Evolutionary conservation across 2,113 vertebrate genomes (phyloP).

Genomic region (Parotia lawesii): DNA sequence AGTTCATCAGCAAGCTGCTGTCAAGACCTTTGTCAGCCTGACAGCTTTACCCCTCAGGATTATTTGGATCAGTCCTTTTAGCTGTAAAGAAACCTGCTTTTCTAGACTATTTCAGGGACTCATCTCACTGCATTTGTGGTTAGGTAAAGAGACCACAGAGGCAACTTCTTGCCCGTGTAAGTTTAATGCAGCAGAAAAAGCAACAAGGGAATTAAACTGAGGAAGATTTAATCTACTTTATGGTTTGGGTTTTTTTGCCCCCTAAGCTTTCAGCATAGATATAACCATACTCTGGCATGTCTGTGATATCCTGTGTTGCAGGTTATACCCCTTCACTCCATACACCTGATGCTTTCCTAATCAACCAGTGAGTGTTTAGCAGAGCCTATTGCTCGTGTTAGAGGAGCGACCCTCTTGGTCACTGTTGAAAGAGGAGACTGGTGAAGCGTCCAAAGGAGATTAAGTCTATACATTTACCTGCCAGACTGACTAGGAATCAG

Average conservation of each 20-base stretch:
- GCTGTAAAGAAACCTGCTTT: neutral
- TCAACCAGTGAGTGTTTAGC: neutral
- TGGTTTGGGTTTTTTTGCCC: fast-evolving
- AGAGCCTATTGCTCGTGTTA: neutral
- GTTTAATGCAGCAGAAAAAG: neutral
- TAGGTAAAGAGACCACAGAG: neutral
- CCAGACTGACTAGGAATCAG: neutral
- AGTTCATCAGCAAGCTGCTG: neutral
- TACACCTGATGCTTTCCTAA: neutral
- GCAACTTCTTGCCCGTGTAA: neutral
- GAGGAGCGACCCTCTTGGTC: neutral
- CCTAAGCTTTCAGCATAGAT: neutral
- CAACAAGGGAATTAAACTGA: neutral
- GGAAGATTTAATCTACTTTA: neutral
- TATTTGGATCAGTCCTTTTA: neutral
- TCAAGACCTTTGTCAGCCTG: neutral
- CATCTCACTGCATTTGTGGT: neutral
- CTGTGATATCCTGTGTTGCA: neutral
- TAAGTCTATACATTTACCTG: neutral
- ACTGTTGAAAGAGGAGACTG: neutral
- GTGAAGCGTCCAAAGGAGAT: neutral
- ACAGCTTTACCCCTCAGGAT: neutral
- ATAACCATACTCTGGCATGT: neutral
- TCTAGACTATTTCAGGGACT: neutral
- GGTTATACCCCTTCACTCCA: neutral